Base-by-base conservation (phyloP, 2,113 vertebrate genomes). In the Rhinichthys klamathensis region DNA sequence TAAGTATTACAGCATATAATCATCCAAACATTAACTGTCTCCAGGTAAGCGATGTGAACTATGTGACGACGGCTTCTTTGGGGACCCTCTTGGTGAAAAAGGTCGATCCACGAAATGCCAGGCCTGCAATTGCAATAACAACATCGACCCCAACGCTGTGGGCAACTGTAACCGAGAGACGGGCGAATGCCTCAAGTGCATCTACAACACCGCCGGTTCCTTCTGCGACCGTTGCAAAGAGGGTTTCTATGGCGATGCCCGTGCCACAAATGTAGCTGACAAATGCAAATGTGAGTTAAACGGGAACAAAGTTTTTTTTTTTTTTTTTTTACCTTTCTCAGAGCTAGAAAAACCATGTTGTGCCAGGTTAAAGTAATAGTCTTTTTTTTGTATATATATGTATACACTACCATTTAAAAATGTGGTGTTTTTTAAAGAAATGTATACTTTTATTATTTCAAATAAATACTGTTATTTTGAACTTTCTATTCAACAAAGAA, bases 41-140 rank as follows among this genome's bases (percentile, higher is more conserved):
- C 0, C 91, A 99, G 98, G 98, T 18, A 99, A 97, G 83, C 93
- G 97, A 30, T 99, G 98, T 0, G 98, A 99, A 91, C 94, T 99
- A 54, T 99, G 98, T 67, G 98, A 99, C 0, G 98, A 99, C 0
- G 97, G 97, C 4, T 98, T 97, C 93, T 99, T 99, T 0, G 98
- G 98, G 2, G 96, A 99, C 89, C 97, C 98, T 0, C 92, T 97
- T 88, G 97, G 97, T 0, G 89, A 87, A 6, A 93, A 90, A 0
- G 96, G 97, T 0, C 94, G 95, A 0, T 91, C 92, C 63, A 92
- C 96, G 54, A 87, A 93, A 0, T 99, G 98, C 86, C 94, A 96
- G 2, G 93, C 93, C 9, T 99, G 98, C 85, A 96, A 97, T 54
- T 99, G 98, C 91, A 98, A 94, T 0, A 95, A 95, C 92, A 99